These are phyloP conservation scores for Lottia scabra DNA, from an alignment of 2,888 invertebrate genomes.

Conservation along the genomic window DNA sequence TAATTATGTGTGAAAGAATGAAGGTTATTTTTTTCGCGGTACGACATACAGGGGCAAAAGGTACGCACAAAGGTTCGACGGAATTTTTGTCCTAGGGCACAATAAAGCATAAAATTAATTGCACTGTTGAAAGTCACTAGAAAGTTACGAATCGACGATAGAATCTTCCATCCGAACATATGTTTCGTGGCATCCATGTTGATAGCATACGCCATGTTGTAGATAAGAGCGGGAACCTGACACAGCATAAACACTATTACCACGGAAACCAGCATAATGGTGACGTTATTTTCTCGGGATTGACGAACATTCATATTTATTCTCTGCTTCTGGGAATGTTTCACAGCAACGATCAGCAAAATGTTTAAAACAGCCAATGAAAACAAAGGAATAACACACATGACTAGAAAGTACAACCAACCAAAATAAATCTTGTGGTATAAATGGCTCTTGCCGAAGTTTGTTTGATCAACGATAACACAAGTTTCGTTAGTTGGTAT, in stretches of 20 bases:
- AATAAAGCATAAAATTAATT: conserved; percentile 97
- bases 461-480: conserved; percentile 73
- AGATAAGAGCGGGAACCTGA: conserved; percentile 77
- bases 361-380: conserved; percentile 90
- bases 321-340: conserved; percentile 89
- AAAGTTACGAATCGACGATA: conserved; percentile 76
- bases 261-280: conserved; percentile 94
- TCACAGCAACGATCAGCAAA: conserved; percentile 84
- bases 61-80: conserved; percentile 69
- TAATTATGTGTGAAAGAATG: conserved; percentile 51
- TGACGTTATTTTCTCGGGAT: conserved; percentile 91
- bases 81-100: conserved; percentile 97
- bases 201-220: conserved; percentile 79
- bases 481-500: conserved; percentile 27
- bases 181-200: conserved; percentile 74
- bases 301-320: conserved; percentile 90
- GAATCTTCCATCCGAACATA: conserved; percentile 71
- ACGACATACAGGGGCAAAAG: conserved; percentile 51
- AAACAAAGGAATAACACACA: conserved; percentile 92
- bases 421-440: conserved; percentile 89
- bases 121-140: conserved; percentile 97
- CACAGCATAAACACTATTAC: conserved; percentile 94
- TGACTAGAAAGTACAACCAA: conserved; percentile 93
- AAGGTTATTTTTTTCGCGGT: conserved; percentile 41
- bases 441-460: conserved; percentile 77